Evolutionary conservation across 2,113 vertebrate species (phyloP), one percentile per base, ranked within the genome.

Genomic region (Sturnira hondurensis): DNA sequence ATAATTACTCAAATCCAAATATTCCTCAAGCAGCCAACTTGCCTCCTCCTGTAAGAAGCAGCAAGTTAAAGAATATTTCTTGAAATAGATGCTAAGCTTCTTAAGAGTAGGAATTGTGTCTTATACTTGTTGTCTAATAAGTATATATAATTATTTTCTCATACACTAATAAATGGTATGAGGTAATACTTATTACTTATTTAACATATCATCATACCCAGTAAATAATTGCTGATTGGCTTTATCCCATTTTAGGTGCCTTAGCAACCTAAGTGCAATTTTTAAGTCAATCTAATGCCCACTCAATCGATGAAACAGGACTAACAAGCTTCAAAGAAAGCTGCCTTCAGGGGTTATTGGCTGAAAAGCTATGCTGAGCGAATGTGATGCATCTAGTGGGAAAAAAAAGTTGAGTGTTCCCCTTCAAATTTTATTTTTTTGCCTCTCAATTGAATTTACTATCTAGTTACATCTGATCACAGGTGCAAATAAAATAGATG

Each of bases 31-130:
- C 6, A 73, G 26, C 3, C 12, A 28, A 5, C 95, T 89, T 78
- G 20, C 38, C 19, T 52, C 22, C 11, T 82, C 10, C 20, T 71
- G 22, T 74, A 65, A 91, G 24, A 78, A 74, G 20, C 3, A 92
- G n/a, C 63, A 91, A 92, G 67, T 89, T 91, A 93, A 93, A 76
- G 71, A 88, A 36, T 19, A 52, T 68, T 92, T 91, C 26, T 54
- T 95, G 26, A 41, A 73, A 76, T n/a, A 86, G 82, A 93, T 91
- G 26, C 70, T 88, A 92, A 87, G 38, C n/a, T 82, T 87, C 74
- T 77, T 89, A 89, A 94, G n/a, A 73, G 11, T 61, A 78, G 43
- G 15, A 50, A 86, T 93, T 7, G 13, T 74, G 15, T 63, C 17
- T 45, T 67, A 68, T 0, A 61, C 36, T 82, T 76, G 22, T 47